Base-by-base conservation (phyloP, 2,888 invertebrate genomes). In the Chorisops tibialis region DNA sequence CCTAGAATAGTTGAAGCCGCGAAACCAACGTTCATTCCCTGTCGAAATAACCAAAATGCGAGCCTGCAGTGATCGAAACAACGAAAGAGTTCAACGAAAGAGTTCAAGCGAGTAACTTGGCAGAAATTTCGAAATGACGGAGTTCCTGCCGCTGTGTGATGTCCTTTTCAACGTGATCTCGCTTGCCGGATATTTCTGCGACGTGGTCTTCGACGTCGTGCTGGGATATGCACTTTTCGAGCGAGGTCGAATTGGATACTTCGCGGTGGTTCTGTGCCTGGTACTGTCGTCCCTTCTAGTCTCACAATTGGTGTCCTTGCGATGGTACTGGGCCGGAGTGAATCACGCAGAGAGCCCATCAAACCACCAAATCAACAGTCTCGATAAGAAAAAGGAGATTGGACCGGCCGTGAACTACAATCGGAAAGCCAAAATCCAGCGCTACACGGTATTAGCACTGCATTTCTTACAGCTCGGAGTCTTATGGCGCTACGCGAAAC, bases 91-190 rank as follows among this genome's bases (percentile, higher is more conserved):
- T 64, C 63, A 66, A 63, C 61, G 66, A 62, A n/a, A n/a, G n/a
- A n/a, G n/a, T n/a, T 64, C 63, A 64, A 63, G 56, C 54, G 52
- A 60, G 45, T 49, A 63, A 63, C 62, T 50, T 48, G 30, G 22
- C 30, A 43, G 48, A 59, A 47, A 19, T 48, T 19, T n/a, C 24
- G 51, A 24, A 37, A 61, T 84, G 88, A 86, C 87, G 79, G 92
- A 93, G 82, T 93, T 93, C 79, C 83, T 93, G 79, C 93, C 93
- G 69, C 83, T 93, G 75, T 93, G 93, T 83, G 93, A 93, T 81
- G 89, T 93, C 67, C 82, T 93, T 50, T 93, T 93, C 82, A 93
- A 93, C 80, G 89, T 93, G 75, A 91, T 93, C 70, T 93, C 93
- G 50, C 80, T 93, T 69, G 91, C 91, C 62, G 90, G 90, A 21